Conservation (phyloP, 2,113 vertebrate species). For the Rhombomys opimus region DNA sequence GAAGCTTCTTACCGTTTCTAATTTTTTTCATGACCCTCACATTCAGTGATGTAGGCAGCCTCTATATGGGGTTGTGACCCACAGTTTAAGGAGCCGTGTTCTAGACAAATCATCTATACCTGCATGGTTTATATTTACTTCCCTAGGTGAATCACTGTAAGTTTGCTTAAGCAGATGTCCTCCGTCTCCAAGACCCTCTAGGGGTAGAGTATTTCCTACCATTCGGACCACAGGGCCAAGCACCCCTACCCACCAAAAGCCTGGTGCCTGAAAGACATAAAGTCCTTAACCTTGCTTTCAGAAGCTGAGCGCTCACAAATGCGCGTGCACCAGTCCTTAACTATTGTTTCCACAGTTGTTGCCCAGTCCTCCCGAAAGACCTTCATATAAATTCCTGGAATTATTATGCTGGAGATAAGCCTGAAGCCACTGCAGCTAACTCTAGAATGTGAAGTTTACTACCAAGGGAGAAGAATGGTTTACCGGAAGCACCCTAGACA, state of each 20-base stretch:
- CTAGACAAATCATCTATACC: slow-evolving; percentile 18
- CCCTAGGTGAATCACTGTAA: neutral
- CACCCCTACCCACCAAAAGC: slow-evolving; percentile 91
- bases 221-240: slow-evolving; percentile 89
- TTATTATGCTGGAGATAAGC: neutral
- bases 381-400: neutral
- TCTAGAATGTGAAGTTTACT: neutral
- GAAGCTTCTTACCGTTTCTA: neutral
- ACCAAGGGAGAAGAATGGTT: neutral
- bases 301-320: neutral
- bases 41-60: neutral
- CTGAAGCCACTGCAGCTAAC: neutral
- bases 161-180: neutral
- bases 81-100: neutral
- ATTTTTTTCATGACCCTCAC: neutral
- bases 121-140: neutral
- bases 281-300: slow-evolving; percentile 86
- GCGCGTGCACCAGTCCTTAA: neutral
- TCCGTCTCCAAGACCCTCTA: slow-evolving; percentile 73
- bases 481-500: neutral
- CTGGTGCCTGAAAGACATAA: slow-evolving; percentile 89
- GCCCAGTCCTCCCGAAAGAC: neutral
- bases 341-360: neutral
- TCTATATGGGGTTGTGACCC: neutral
- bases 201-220: slow-evolving; percentile 92